phyloP scores from a whole-genome alignment of 1,140 invertebrate species.

The Musca vetustissima region DNA sequence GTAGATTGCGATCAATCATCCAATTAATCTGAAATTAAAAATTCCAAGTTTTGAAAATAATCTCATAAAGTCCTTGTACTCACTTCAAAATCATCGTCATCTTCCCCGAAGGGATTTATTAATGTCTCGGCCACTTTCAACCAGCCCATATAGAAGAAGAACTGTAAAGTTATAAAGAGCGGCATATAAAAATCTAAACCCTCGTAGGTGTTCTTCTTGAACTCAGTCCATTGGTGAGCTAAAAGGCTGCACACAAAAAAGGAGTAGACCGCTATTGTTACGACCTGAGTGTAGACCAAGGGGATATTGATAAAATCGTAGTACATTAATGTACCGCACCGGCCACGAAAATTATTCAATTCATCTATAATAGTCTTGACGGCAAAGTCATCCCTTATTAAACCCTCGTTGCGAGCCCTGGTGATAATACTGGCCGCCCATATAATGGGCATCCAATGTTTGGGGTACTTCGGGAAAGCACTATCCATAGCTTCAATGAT shows the following conservation, averaged over 20 bases:
- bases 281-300: constrained; percentile 93
- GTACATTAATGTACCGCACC: constrained; percentile 76
- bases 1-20: constrained; percentile 84
- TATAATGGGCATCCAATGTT: constrained; percentile 95
- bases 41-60: background rate
- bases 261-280: constrained; percentile 87
- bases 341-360: constrained; percentile 83
- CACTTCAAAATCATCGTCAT: constrained; percentile 72
- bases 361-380: constrained; percentile 90
- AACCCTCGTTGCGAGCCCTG: constrained; percentile 81
- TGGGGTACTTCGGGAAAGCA: constrained; percentile 84
- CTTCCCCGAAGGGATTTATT: constrained; percentile 85
- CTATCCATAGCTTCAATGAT: constrained; percentile 77
- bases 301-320: constrained; percentile 93
- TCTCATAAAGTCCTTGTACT: no score
- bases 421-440: constrained; percentile 91
- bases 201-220: constrained; percentile 39
- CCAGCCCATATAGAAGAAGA: constrained; percentile 89
- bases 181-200: constrained; percentile 78
- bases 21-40: constrained; percentile 77
- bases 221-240: constrained; percentile 74
- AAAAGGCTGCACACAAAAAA: constrained; percentile 77
- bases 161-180: constrained; percentile 76
- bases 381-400: constrained; percentile 90
- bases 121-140: constrained; percentile 79